phyloP scores from a whole-genome alignment of 1,140 invertebrate species.

The Atta cephalotes region DNA sequence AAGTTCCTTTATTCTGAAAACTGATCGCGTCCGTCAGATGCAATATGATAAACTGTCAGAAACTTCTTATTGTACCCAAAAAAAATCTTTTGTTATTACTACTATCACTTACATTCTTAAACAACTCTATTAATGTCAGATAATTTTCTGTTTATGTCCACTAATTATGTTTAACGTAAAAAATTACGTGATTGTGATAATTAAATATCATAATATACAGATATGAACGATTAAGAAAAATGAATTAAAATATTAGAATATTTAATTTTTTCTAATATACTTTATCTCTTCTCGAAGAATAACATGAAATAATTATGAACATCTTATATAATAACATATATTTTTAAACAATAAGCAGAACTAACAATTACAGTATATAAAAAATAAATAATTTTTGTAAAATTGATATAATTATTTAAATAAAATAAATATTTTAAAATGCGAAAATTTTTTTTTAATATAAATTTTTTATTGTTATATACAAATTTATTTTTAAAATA shows the following conservation, averaged over 20 bases:
- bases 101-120: neutral
- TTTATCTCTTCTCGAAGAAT: neutral
- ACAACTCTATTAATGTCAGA: neutral
- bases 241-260: neutral
- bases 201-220: neutral
- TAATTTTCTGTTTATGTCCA: neutral
- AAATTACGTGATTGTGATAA: neutral
- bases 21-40: neutral
- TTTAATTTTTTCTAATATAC: neutral
- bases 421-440: neutral
- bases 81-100: slow-evolving; percentile 20
- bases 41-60: slow-evolving; percentile 18
- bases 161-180: neutral
- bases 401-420: neutral
- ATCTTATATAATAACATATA: neutral
- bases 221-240: neutral
- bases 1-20: neutral
- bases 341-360: neutral
- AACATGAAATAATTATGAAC: neutral
- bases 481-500: neutral
- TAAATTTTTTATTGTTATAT: neutral
- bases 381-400: neutral
- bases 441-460: neutral
- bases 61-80: neutral
- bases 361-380: neutral